phyloP scores from a whole-genome alignment of 2,113 vertebrate species.

The Zosterops lateralis region DNA sequence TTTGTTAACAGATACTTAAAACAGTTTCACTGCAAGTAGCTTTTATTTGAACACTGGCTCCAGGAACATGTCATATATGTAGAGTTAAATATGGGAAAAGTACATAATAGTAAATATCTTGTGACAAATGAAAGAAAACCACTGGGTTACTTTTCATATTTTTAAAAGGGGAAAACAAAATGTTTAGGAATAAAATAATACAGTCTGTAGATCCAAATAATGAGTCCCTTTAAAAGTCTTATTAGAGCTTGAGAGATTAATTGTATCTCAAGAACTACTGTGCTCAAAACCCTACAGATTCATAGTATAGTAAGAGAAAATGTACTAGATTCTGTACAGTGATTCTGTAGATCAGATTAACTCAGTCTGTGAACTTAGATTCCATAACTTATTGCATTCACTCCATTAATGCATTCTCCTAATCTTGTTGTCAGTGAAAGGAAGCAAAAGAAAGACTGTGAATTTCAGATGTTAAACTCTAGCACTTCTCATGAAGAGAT shows the following conservation, averaged over 20 bases:
- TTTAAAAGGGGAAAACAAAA: background rate
- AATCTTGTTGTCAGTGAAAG: background rate
- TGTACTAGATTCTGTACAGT: background rate
- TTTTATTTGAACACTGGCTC: background rate
- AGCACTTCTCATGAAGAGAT: background rate
- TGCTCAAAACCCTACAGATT: background rate
- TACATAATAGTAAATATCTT: background rate
- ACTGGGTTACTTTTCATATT: background rate
- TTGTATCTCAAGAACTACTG: background rate
- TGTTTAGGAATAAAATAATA: background rate
- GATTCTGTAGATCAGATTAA: background rate
- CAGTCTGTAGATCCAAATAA: background rate
- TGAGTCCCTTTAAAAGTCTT: background rate
- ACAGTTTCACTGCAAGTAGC: background rate
- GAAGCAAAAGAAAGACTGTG: background rate
- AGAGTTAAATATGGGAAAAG: background rate
- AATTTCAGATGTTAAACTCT: background rate
- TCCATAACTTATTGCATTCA: background rate
- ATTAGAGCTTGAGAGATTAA: background rate
- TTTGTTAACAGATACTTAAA: background rate
- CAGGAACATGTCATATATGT: background rate
- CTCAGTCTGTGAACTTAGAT: background rate
- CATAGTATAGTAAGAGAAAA: background rate
- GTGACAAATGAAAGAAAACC: background rate
- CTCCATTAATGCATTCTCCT: background rate